phyloP scores from a whole-genome alignment of 2,888 invertebrate species.

The Ctena decussata region DNA sequence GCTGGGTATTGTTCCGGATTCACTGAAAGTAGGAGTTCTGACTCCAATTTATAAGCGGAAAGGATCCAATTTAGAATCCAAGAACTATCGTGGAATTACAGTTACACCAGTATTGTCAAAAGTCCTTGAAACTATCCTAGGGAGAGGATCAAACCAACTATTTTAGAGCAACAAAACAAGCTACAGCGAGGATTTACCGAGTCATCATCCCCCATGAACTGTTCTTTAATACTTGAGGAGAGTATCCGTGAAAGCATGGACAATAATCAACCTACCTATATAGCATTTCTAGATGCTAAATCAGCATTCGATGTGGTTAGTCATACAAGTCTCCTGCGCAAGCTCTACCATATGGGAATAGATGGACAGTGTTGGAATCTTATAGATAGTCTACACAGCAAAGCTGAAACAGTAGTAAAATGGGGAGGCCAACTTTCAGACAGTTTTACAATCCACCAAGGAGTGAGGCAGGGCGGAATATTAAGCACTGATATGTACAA shows the following conservation, averaged over 20 bases:
- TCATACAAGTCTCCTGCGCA: constrained; percentile 25
- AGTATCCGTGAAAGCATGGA: constrained; percentile 5
- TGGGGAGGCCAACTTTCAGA: constrained; percentile 4
- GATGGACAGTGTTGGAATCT: constrained; percentile 13
- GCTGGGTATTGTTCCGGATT: neutral
- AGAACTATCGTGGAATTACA: constrained; percentile 20
- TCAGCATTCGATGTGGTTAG: constrained; percentile 35
- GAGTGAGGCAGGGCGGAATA: constrained; percentile 23
- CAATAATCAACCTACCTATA: neutral
- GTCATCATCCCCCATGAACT: constrained; percentile 9
- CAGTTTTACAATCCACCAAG: neutral
- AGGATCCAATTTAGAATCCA: neutral
- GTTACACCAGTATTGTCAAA: neutral
- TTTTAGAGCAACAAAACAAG: constrained; percentile 8
- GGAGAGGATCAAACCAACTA: neutral
- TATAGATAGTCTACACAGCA: constrained; percentile 10
- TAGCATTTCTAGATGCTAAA: constrained; percentile 28
- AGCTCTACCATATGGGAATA: constrained; percentile 8
- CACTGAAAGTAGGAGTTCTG: neutral
- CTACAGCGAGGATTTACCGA: constrained; percentile 27
- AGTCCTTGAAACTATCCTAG: constrained; percentile 13
- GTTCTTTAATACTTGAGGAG: constrained; percentile 27
- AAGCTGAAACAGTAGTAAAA: neutral
- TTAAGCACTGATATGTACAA: constrained; percentile 25
- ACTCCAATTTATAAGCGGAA: constrained; percentile 4